Evolutionary conservation across 2,888 invertebrate species (phyloP), one percentile per base, ranked within the genome.

Genomic region (Dorcus hopei): DNA sequence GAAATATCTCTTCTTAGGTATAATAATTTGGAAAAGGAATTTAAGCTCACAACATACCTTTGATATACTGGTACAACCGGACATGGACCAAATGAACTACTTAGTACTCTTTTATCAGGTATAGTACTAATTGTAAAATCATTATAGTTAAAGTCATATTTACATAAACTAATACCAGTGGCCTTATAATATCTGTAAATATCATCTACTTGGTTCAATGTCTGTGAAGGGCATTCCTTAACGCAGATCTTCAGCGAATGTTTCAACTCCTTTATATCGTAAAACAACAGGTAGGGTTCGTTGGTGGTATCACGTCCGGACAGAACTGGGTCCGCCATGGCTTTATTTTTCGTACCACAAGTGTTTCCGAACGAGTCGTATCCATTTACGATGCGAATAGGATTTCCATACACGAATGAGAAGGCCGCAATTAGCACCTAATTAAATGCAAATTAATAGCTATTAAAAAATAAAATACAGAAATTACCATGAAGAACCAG

Each of bases 321-420:
- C 49, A 90, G 76, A 3, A 89, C 86, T 71, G 89, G 83, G 65
- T 87, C 85, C 7, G 86, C 86, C 61, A 91, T 85, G 65, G 85
- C 86, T 66, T 87, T 87, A 77, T 95, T 96, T 69, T 87, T 86
- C 23, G 90, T 87, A 11, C 96, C 96, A 77, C 97, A 97, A 38
- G 94, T 94, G 75, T 97, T 96, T 7, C 95, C 95, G 81, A 93
- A 96, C 56, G 93, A 94, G 77, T 96, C 95, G 77, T 91, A 94
- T 14, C 95, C 95, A 82, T 94, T 93, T 61, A 94, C 88, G 43
- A 95, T 84, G 63, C 94, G 83, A 70, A 88, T 78, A 0, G 95
- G 94, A 79, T 92, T 91, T 14, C 94, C 95, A 75, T 91, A 93
- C 1, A 93, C 91, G 74, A 93, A 87, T 8, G 95, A 91, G 80